A percentile compares a stretch with the other conserved stretches of the same genome.
These are phyloP conservation scores for Thamnophis elegans DNA, from an alignment of 2,797 vertebrate genomes.

Conservation along the genomic window DNA sequence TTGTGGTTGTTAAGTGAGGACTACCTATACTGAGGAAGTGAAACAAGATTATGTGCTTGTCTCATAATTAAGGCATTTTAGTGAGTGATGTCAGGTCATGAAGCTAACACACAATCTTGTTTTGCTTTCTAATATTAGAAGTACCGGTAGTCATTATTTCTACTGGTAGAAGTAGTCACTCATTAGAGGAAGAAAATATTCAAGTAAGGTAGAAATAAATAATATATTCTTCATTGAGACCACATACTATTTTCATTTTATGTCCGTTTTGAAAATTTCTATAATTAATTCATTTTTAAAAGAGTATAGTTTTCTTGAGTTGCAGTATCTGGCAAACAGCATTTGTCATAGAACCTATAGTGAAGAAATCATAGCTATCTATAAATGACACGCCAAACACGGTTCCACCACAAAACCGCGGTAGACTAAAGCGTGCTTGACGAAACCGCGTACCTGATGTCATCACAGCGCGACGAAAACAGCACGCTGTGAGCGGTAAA, in stretches of 20 bases:
- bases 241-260: not conserved
- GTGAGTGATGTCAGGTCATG: not conserved
- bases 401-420: no score
- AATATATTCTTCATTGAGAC: not conserved
- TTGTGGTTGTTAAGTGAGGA: not conserved
- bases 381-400: not conserved
- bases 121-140: not conserved
- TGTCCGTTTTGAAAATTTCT: not conserved
- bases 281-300: not conserved
- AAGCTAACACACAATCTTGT: not conserved
- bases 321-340: not conserved
- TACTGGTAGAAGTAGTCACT: not conserved
- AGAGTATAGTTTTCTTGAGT: not conserved
- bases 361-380: not conserved
- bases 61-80: not conserved
- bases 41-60: not conserved
- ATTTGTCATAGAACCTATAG: not conserved
- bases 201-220: not conserved
- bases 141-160: not conserved
- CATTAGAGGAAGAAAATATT: not conserved
- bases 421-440: no score
- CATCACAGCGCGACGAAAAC: no score
- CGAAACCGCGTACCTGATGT: no score
- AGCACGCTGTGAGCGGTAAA: no score
- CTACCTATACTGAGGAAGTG: not conserved